Base-by-base conservation (phyloP, 1,140 invertebrate genomes). In the Oncopeltus fasciatus region DNA sequence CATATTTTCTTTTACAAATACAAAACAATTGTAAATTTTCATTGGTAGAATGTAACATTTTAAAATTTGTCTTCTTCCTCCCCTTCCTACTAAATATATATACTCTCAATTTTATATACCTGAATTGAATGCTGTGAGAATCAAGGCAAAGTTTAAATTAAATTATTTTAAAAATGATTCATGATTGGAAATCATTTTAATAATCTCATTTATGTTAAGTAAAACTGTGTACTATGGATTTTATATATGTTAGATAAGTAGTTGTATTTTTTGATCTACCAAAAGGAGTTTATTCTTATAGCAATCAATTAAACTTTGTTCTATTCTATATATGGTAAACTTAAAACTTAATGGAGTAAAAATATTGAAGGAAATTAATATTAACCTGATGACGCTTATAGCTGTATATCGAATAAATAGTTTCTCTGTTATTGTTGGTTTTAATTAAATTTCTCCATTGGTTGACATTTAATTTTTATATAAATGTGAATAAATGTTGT, bases 221-320 rank as follows among this genome's bases (percentile, higher is more conserved):
- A 38, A 38, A 38, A n/a, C n/a, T n/a, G n/a, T 38, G 31, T 38
- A 9, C 9, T 53, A 53, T 53, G 49, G 24, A 53, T 53, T 53
- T 53, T 53, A 24, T 53, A 53, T 53, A 18, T 53, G 24, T 53
- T 53, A 53, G 24, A 53, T 18, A 53, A 2, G 49, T 53, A 24
- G 49, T 53, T 53, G 49, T 53, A 53, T 53, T 53, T 53, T 53
- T 53, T 53, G 26, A 53, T 24, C 26, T 53, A 24, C 26, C 49
- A 18, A 53, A 24, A 53, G 21, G 49, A 53, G 24, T 53, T 53
- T 53, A 53, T 53, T 53, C 49, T 53, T 53, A 53, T 53, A 53
- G 24, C 24, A 16, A 53, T 53, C 26, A 53, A 26, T 24, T 53
- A 14, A 38, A 38, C 21, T 53, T 18, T 53, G 49, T 53, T 53